Evolutionary conservation across 2,797 vertebrate species (phyloP), one percentile per base, ranked within the genome.

Genomic region (Scolopax bukidnonensis): DNA sequence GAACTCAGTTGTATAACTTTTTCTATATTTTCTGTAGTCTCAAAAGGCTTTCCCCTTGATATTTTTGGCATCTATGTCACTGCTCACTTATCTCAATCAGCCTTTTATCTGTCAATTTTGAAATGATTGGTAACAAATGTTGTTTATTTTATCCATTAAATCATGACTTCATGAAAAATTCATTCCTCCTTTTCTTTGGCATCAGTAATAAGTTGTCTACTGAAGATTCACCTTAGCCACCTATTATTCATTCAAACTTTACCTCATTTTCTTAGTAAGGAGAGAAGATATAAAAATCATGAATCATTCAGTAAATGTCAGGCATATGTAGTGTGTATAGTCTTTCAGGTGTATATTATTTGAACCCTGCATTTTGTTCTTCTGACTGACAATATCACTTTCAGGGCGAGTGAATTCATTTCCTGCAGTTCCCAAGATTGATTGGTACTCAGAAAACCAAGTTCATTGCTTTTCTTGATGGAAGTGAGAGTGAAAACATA

Each of bases 311-410:
- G 60, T 67, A 95, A 68, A 50, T 82, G 54, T 91, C 85, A 94
- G 27, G 48, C 48, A 90, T 83, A 84, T 28, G 11, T 63, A 64
- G 9, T 74, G 43, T 70, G 18, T 53, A 78, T 57, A 84, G 13
- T 84, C 33, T 53, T 95, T 50, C 54, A 89, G 53, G 53, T 78
- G 21, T 71, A 75, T 64, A 60, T 81, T 88, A 96, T 94, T 81
- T 94, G 77, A 94, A 92, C 21, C 1, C n/a, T 3, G 1, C 25
- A 80, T 96, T 97, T 95, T 97, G 79, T 87, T 94, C 94, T 95
- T 95, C 76, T 96, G 93, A 93, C 69, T 94, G 85, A 86, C 80
- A 96, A 56, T 74, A 91, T 90, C 69, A 73, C 15, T 94, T 97
- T 95, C 85, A 92, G 92, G 33, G 28, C 93, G 71, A 95, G 20